Evolutionary conservation across 2,888 invertebrate genomes (phyloP).

Genomic region (Idaea dimidiata): DNA sequence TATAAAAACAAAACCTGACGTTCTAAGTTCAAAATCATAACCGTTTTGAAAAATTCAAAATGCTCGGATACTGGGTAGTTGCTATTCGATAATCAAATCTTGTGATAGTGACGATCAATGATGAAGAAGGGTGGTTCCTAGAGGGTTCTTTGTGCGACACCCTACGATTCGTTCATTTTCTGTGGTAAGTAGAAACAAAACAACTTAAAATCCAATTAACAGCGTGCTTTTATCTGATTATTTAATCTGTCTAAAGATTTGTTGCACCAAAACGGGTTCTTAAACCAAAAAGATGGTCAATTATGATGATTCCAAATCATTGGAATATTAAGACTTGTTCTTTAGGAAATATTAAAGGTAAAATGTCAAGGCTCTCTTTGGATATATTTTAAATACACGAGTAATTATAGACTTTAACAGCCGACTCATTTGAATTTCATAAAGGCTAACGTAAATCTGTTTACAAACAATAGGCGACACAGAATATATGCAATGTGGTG

Average conservation of each 20-base stretch:
- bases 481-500: neutral
- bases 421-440: constrained; percentile 21
- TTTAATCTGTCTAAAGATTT: neutral
- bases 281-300: neutral
- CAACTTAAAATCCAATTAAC: neutral
- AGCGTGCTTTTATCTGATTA: neutral
- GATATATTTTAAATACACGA: neutral
- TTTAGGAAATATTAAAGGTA: neutral
- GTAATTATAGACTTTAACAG: neutral
- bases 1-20: constrained; percentile 24
- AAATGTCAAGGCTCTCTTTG: neutral
- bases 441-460: constrained; percentile 10
- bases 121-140: neutral
- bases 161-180: neutral
- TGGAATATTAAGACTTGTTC: neutral
- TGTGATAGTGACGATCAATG: neutral
- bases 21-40: constrained; percentile 20
- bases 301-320: neutral
- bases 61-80: neutral
- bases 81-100: neutral
- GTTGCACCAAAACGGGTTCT: neutral
- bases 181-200: neutral
- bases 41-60: neutral
- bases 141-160: neutral
- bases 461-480: neutral